phyloP scores from a whole-genome alignment of 2,888 invertebrate genomes.

The Synanthedon andrenaeformis region DNA sequence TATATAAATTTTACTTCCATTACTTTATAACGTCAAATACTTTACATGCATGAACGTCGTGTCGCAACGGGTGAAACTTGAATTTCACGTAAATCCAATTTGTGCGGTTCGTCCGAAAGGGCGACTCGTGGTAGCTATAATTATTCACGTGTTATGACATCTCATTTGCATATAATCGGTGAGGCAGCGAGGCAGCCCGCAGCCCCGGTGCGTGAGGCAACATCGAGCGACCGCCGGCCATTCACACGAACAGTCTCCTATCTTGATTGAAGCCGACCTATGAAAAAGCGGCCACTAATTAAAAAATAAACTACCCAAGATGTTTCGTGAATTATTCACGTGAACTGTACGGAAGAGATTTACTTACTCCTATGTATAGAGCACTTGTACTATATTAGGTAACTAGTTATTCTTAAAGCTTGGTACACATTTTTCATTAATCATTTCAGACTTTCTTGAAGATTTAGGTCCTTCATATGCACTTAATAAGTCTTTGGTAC shows the following conservation, averaged over 20 bases:
- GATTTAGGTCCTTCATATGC: no score
- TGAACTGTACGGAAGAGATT: conserved; percentile 46
- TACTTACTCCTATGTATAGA: conserved; percentile 18
- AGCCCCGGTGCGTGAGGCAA: conserved; percentile 56
- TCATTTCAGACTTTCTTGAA: no score
- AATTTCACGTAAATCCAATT: conserved; percentile 67
- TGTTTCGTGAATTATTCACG: conserved; percentile 47
- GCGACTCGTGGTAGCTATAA: conserved; percentile 62
- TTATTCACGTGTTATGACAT: conserved; percentile 71
- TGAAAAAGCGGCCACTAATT: conserved; percentile 66
- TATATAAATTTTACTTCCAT: no score
- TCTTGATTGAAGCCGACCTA: conserved; percentile 64
- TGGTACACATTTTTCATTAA: no score
- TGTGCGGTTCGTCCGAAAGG: conserved; percentile 60
- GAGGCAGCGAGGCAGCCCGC: conserved; percentile 28
- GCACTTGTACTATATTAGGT: neutral
- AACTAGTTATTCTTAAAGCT: no score
- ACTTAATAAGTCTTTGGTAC: no score
- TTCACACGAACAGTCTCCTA: conserved; percentile 60
- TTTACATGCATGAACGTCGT: conserved; percentile 38
- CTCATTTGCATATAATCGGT: conserved; percentile 69
- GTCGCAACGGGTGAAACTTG: conserved; percentile 45
- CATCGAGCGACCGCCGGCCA: conserved; percentile 50
- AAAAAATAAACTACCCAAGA: conserved; percentile 65
- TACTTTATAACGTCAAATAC: no score